These are phyloP conservation scores for Drosophila ficusphila DNA, from an alignment of 1,140 invertebrate species.

Conservation along the genomic window DNA sequence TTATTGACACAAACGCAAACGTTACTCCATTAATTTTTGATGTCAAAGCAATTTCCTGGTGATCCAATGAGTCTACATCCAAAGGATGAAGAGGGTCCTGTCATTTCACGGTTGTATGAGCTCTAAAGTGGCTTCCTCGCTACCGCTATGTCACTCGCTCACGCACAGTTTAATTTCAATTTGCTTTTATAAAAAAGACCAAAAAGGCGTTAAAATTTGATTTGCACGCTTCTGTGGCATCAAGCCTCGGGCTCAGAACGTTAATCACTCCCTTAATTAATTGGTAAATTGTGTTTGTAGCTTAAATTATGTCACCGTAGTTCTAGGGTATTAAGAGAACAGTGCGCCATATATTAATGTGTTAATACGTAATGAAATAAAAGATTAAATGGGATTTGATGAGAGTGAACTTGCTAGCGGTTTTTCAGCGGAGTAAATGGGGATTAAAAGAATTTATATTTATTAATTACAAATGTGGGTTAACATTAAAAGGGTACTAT, in stretches of 20 bases:
- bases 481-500: conserved; percentile 2
- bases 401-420: conserved; percentile 34
- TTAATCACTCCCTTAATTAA: conserved; percentile 74
- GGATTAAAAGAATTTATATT: conserved; percentile 30
- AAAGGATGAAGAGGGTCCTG: conserved; percentile 39
- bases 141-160: conserved; percentile 10
- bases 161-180: conserved; percentile 66
- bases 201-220: conserved; percentile 70
- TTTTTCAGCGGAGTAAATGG: conserved; percentile 1
- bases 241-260: conserved; percentile 25
- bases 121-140: conserved; percentile 42
- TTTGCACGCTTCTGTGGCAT: conserved; percentile 44
- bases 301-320: conserved; percentile 54
- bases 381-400: conserved; percentile 49
- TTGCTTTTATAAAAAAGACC: conserved; percentile 60
- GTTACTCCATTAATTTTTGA: neutral
- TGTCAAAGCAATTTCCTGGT: conserved; percentile 40
- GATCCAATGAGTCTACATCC: conserved; percentile 21
- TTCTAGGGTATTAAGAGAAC: neutral
- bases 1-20: neutral
- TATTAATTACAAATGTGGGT: conserved; percentile 17
- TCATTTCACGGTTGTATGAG: conserved; percentile 68
- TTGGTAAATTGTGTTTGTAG: conserved; percentile 66
- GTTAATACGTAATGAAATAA: conserved; percentile 71
- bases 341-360: conserved; percentile 17